Conservation (phyloP, 2,113 vertebrate species). For the Leiothrix lutea region DNA sequence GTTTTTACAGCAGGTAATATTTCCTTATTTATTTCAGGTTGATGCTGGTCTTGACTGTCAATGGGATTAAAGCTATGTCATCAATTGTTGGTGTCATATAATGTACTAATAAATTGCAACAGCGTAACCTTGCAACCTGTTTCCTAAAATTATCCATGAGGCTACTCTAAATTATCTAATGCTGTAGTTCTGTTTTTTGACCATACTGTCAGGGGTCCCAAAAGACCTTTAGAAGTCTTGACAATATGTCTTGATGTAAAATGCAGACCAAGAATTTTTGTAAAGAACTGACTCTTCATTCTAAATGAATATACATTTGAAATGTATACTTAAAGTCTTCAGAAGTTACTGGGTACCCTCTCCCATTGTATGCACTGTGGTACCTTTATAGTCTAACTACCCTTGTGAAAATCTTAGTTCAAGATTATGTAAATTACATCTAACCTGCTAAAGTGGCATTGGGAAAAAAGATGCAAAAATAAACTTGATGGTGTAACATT, state of each 20-base stretch:
- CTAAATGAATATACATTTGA: neutral
- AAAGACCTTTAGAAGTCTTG: neutral
- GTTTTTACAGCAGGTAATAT: neutral
- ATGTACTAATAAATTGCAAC: neutral
- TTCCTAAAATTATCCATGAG: neutral
- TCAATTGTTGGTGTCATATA: neutral
- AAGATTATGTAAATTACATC: neutral
- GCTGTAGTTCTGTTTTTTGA: neutral
- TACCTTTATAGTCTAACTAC: neutral
- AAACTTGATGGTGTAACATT: neutral
- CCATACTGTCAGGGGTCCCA: neutral
- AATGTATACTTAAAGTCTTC: neutral
- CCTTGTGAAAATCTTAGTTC: neutral
- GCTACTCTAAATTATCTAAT: neutral
- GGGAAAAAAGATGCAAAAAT: neutral
- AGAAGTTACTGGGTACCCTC: neutral
- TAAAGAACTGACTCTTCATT: neutral
- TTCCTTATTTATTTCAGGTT: neutral
- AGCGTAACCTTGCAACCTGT: neutral
- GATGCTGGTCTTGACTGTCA: neutral
- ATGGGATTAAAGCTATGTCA: neutral
- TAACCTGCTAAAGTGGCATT: neutral
- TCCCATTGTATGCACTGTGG: neutral
- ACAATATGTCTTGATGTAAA: neutral
- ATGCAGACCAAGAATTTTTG: neutral